Evolutionary conservation across 1,140 invertebrate genomes (phyloP), one percentile per base, ranked within the genome.

Genomic region (Plectrocnemia conspersa): DNA sequence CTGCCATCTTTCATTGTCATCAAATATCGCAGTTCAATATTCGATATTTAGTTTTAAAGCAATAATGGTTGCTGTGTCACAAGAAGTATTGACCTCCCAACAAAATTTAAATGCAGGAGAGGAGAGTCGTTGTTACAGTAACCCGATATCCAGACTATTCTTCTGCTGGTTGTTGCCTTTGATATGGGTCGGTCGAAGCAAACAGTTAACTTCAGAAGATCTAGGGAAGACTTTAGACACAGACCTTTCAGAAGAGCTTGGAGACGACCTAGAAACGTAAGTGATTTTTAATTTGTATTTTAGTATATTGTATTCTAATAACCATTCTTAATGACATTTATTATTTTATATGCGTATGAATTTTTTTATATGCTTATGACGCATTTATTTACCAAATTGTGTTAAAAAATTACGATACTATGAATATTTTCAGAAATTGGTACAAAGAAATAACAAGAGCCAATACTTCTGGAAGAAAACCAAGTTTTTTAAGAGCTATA

Each of bases 361-460:
- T 27, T 40, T 38, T 38, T 10, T 9, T 6, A 38, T 11, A 38
- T 11, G 6, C 36, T 9, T 38, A 16, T 16, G 6, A 38, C 6
- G 6, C 16, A 15, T 38, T 38, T 15, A 6, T 9, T 38, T 6
- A 11, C 5, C 6, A 10, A 6, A 38, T 7, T 15, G 15, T 18
- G 11, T n/a, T 18, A 44, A 44, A 44, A n/a, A 44, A 19, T 21
- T 44, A 3, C 18, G 6, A 47, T 47, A n/a, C 11, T 47, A 47
- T 47, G 9, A 33, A 27, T 13, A 25, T 46, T 50, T 55, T 25
- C 27, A 59, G 58, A 40, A 47, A 55, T 16, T 59, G 58, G 58
- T 40, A 36, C 10, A 38, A 46, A 21, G 58, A 59, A 19, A 50
- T 47, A 22, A 36, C 32, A 49, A 33, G n/a, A 46, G 24, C 22